A percentile compares a stretch with the other conserved stretches of the same genome.
phyloP scores from a whole-genome alignment of 2,113 vertebrate genomes.

The Clarias macrocephalus region DNA sequence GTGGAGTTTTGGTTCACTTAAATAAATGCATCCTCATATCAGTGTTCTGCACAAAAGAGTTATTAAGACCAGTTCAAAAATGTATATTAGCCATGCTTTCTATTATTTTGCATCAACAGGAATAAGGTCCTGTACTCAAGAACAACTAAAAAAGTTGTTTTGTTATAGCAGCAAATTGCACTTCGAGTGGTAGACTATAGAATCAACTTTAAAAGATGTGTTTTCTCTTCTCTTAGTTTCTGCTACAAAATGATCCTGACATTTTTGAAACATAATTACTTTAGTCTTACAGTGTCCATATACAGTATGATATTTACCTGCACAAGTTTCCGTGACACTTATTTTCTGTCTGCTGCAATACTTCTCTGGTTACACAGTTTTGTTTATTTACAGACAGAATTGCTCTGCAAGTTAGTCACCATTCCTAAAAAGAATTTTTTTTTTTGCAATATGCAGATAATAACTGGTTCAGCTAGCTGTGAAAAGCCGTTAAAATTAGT shows the following conservation, averaged over 20 bases:
- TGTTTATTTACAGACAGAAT: neutral
- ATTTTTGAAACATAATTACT: conserved; percentile 63
- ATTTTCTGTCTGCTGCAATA: conserved; percentile 45
- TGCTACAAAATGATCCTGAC: conserved; percentile 55
- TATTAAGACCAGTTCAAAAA: neutral
- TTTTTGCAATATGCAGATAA: neutral
- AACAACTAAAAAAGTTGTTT: neutral
- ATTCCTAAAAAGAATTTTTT: neutral
- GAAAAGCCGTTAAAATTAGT: neutral
- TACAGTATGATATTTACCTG: conserved; percentile 70
- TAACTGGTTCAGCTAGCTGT: neutral
- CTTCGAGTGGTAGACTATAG: conserved; percentile 35
- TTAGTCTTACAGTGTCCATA: conserved; percentile 53
- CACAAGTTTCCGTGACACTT: conserved; percentile 62
- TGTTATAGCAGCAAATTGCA: conserved; percentile 5
- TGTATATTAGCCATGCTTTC: neutral
- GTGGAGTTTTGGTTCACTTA: neutral
- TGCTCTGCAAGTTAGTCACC: neutral
- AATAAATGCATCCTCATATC: neutral
- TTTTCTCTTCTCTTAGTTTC: conserved; percentile 62
- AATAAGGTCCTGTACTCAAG: neutral
- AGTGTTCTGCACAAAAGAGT: conserved; percentile 39
- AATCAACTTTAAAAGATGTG: conserved; percentile 46
- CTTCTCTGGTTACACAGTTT: neutral
- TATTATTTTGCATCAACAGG: neutral